Base-by-base conservation (phyloP, 30 jellyfish, hydroid and myxozoan species). In the Turritopsis dohrnii region DNA sequence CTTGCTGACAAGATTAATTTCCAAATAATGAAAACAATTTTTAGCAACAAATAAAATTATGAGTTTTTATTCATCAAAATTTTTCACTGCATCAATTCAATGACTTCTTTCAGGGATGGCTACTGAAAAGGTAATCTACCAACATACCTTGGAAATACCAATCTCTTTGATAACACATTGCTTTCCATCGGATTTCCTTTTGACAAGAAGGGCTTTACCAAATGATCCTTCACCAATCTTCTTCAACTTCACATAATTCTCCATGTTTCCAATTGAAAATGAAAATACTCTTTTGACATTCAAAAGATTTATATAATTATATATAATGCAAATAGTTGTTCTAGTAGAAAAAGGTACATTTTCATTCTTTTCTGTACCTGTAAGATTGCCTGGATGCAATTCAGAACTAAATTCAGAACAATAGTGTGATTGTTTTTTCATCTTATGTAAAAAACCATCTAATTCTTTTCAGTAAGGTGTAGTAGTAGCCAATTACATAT, bases 151-250 rank as follows among this genome's bases (percentile, higher is more conserved):
- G 28, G 96, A 88, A 52, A 92, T 92, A 28, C 89, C 84, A 16
- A 92, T 80, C 60, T 86, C 93, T 85, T 92, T 92, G 71, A 92
- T 84, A 29, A 92, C 98, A 83, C 95, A 92, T 23, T 92, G 96
- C 52, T 88, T 80, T 13, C 96, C 95, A 79, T 92, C 96, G 28
- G 53, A 52, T 81, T 85, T 88, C 80, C 95, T 81, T 71, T 87
- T 79, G 71, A 92, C 98, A 7, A 92, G 88, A 65, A 92, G 74
- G 65, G 98, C 98, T 71, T 92, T 92, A 1, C 98, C 98, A 81
- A 92, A 92, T 16, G 98, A 92, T 18, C 98, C 98, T 52, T 92
- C 98, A 23, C 98, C 98, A 52, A 92, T 92, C 76, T 87, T 87
- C 88, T 87, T 92, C 25, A 92, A 77, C 53, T 87, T 76, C 26